Percentiles rank a stretch among this genome's conserved stretches.
These are phyloP conservation scores for Drosophila sp. DNA, from an alignment of 1,140 invertebrate species.

Conservation along the genomic window DNA sequence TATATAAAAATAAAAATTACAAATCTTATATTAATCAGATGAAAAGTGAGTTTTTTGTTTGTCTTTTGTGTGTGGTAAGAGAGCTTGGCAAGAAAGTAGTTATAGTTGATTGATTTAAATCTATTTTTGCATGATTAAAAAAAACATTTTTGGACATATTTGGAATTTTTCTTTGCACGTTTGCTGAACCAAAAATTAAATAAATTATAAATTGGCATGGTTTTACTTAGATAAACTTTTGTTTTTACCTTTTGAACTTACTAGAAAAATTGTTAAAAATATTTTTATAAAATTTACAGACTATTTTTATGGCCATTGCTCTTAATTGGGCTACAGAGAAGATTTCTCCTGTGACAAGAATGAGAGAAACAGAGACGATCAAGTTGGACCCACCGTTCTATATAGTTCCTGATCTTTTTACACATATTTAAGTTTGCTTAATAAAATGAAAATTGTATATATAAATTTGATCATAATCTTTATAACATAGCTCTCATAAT, in stretches of 20 bases:
- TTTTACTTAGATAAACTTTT: slow-evolving; percentile 16
- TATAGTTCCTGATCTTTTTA: slow-evolving; percentile 68
- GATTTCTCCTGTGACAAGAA: slow-evolving; percentile 33
- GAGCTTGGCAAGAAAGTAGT: slow-evolving; percentile 26
- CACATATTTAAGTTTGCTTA: slow-evolving; percentile 49
- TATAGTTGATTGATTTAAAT: slow-evolving; percentile 16
- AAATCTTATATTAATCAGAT: slow-evolving; percentile 55
- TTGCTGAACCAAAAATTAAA: slow-evolving; percentile 28
- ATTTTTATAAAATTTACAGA: slow-evolving; percentile 60
- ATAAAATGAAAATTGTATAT: slow-evolving; percentile 39
- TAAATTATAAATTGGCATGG: slow-evolving; percentile 61
- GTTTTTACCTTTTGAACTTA: neutral
- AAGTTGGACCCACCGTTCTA: slow-evolving; percentile 50
- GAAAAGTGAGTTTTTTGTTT: slow-evolving; percentile 24
- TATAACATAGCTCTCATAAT: slow-evolving; percentile 40
- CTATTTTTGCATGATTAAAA: slow-evolving; percentile 50
- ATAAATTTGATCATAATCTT: slow-evolving; percentile 9
- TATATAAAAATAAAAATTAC: slow-evolving; percentile 62
- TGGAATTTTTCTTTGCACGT: slow-evolving; percentile 48
- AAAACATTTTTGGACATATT: slow-evolving; percentile 15
- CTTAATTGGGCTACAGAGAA: slow-evolving; percentile 34
- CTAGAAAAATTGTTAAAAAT: slow-evolving; percentile 30
- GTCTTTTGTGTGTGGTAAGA: slow-evolving; percentile 45
- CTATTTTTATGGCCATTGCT: slow-evolving; percentile 44
- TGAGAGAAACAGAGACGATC: slow-evolving; percentile 18